phyloP scores from a whole-genome alignment of 2,888 invertebrate genomes.

The Agrypnus murinus region DNA sequence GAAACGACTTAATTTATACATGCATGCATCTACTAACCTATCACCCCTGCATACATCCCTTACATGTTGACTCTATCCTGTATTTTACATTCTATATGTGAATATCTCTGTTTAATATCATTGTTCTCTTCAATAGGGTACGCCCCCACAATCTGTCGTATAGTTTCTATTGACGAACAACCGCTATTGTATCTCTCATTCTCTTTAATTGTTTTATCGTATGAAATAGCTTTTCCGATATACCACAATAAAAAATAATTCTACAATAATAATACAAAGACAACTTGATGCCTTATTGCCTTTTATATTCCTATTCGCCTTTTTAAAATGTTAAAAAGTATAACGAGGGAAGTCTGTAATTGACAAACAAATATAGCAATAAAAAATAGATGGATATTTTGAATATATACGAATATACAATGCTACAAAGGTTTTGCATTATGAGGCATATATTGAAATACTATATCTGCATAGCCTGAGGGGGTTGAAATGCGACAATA shows the following conservation, averaged over 20 bases:
- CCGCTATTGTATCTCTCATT: constrained; percentile 38
- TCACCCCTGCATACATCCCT: constrained; percentile 35
- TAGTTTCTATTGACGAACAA: constrained; percentile 44
- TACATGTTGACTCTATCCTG: constrained; percentile 38
- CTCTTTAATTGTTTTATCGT: constrained; percentile 21
- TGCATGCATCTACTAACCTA: constrained; percentile 46
- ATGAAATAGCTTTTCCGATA: too few relatives aligned
- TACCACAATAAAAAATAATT: too few relatives aligned
- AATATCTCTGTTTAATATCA: constrained; percentile 48
- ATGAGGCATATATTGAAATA: constrained; percentile 58
- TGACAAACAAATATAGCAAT: constrained; percentile 31
- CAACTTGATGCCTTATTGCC: too few relatives aligned
- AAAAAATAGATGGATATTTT: constrained; percentile 22
- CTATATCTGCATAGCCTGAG: constrained; percentile 66
- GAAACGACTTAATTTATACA: constrained; percentile 51
- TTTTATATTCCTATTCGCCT: not conserved
- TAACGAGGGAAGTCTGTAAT: constrained; percentile 39
- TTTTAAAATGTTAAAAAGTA: constrained; percentile 20
- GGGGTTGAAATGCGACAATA: constrained; percentile 65
- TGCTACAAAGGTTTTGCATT: constrained; percentile 46
- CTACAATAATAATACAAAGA: too few relatives aligned
- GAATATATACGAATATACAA: constrained; percentile 38
- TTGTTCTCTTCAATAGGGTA: constrained; percentile 41
- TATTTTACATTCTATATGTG: constrained; percentile 42
- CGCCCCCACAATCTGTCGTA: constrained; percentile 55